Evolutionary conservation across 2,797 vertebrate species (phyloP), one percentile per base, ranked within the genome.

Genomic region (Erethizon dorsatum): DNA sequence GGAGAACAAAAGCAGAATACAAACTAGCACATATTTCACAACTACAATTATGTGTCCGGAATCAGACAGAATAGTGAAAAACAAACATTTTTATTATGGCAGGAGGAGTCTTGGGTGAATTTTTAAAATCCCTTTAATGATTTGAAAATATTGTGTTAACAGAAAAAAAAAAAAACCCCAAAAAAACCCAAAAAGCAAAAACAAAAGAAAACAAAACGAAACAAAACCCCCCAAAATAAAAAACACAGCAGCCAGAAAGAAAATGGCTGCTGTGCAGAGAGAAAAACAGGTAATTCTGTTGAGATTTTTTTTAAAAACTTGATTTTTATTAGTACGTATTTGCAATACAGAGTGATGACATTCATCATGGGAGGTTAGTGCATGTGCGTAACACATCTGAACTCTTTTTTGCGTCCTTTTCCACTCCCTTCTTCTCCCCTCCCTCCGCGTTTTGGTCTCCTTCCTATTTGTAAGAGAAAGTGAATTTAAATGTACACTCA

Each of bases 391-490:
- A 17, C 33, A 67, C 24, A 2, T 22, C 33, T 1, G 65, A 13
- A 6, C 5, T 22, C 11, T 24, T 5, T 5, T 71, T 14, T 28
- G 2, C 3, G 0, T 2, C 26, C 26, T 4, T 37, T 22, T 71
- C 26, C 6, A 5, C 41, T 24, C 11, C 41, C 22, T 13, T 11
- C 24, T 17, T 26, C 37, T 45, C 41, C 71, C 67, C 22, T 47
- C 26, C 24, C 41, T 14, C 71, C 2, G 37, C 12, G 26, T 28
- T 26, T 50, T 15, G 24, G 10, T 15, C 73, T 17, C 73, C 5
- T 77, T 28, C 24, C 45, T 15, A 13, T 28, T 45, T 28, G 73
- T 28, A 47, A 50, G 26, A 77, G 26, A 77, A 77, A 77, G 73
- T 3, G 45, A 12, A 31, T 47, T 15, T 47, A 50, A 14, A 47